These are phyloP conservation scores for Trachymyrmex septentrionalis DNA, from an alignment of 1,140 invertebrate genomes.

Conservation along the genomic window DNA sequence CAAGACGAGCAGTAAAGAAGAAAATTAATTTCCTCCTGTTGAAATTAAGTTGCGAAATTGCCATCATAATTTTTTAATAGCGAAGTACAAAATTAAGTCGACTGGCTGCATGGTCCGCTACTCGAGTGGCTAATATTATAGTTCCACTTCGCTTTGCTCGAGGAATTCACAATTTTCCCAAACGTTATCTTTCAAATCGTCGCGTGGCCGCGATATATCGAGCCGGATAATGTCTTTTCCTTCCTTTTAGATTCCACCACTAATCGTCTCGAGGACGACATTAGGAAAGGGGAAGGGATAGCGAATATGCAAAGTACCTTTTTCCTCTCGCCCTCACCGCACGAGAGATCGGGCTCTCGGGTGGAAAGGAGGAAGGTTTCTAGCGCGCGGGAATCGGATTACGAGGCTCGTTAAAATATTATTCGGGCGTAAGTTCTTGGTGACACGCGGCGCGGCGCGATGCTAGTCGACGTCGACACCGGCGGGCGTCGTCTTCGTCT, in stretches of 20 bases:
- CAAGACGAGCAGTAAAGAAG: conserved; percentile 19
- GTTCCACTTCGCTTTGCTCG: neutral
- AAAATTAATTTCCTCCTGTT: neutral
- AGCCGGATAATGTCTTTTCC: conserved; percentile 38
- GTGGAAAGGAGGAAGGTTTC: conserved; percentile 49
- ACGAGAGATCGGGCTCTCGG: conserved; percentile 62
- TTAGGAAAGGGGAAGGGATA: conserved; percentile 67
- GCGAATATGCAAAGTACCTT: conserved; percentile 83
- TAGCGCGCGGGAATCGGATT: conserved; percentile 80
- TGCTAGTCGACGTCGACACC: conserved; percentile 76
- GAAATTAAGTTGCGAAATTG: neutral
- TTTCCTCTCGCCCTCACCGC: conserved; percentile 72
- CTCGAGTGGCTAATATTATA: neutral
- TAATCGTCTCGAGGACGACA: conserved; percentile 75
- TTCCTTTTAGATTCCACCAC: conserved; percentile 49
- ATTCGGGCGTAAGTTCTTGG: conserved; percentile 84
- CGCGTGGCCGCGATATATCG: neutral
- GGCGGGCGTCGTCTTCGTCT: conserved; percentile 78
- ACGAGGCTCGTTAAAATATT: conserved; percentile 85
- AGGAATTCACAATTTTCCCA: conserved; percentile 8
- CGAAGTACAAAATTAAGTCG: neutral
- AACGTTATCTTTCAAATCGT: conserved; percentile 8
- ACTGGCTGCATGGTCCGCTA: neutral
- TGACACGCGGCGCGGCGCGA: conserved; percentile 83
- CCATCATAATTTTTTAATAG: conserved; percentile 25